phyloP scores from a whole-genome alignment of 1,140 invertebrate species.

The Babylonia areolata region DNA sequence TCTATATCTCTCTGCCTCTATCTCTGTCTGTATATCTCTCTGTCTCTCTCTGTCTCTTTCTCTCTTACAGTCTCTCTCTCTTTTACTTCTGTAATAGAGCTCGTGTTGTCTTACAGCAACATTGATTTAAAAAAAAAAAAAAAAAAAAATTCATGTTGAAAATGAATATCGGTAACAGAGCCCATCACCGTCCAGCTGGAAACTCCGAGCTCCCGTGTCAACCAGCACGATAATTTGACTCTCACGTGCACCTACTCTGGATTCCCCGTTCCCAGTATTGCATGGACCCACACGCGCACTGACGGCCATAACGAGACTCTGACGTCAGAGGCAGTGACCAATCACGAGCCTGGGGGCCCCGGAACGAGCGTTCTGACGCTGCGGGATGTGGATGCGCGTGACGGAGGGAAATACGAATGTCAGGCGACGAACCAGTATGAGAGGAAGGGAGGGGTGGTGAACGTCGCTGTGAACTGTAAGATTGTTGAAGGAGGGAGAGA shows the following conservation, averaged over 20 bases:
- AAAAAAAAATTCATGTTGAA: no score
- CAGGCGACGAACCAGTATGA: neutral
- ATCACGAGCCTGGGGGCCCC: neutral
- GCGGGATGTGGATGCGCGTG: neutral
- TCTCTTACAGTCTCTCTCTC: neutral
- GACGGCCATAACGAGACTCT: neutral
- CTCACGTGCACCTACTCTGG: neutral
- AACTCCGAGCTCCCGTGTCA: neutral
- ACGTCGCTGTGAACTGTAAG: neutral
- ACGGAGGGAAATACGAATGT: neutral
- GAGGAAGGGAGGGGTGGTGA: neutral
- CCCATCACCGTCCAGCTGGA: neutral
- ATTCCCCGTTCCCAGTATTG: neutral
- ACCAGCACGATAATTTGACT: neutral
- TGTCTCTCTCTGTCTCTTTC: neutral
- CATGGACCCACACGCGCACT: neutral
- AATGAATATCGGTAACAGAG: neutral
- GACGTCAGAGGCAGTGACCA: neutral
- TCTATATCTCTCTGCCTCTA: neutral
- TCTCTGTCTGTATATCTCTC: neutral
- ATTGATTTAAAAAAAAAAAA: no score
- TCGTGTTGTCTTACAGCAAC: no score
- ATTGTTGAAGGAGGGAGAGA: neutral
- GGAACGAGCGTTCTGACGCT: conserved; percentile 5
- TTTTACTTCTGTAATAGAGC: neutral